These are phyloP conservation scores for Antheraea yamamai DNA, from an alignment of 2,888 invertebrate genomes.

Conservation along the genomic window DNA sequence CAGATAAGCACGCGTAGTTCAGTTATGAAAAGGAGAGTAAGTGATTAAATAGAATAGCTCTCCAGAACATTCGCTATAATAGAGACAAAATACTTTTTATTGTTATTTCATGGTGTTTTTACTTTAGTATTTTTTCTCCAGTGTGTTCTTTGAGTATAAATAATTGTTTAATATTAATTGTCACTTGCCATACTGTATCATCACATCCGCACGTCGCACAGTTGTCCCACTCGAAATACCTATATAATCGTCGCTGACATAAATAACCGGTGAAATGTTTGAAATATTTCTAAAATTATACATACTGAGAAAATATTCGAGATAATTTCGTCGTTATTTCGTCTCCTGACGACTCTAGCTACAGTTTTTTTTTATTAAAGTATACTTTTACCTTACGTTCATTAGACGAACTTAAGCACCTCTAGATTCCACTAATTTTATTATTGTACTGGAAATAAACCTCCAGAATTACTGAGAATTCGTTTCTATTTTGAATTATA, in stretches of 20 bases:
- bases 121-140: not conserved
- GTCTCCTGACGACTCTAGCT: conserved; percentile 15
- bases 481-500: too few relatives aligned
- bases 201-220: conserved; percentile 13
- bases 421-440: not conserved
- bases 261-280: conserved; percentile 44
- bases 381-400: not conserved
- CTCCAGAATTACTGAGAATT: too few relatives aligned
- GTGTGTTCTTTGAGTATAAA: not conserved
- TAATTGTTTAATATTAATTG: not conserved
- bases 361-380: not conserved
- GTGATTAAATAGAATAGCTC: too few relatives aligned
- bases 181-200: conserved; percentile 4
- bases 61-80: too few relatives aligned
- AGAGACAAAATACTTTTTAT: too few relatives aligned
- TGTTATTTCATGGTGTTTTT: not conserved
- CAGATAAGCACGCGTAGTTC: too few relatives aligned
- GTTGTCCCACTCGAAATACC: conserved; percentile 42
- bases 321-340: conserved; percentile 33
- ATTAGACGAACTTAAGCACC: not conserved
- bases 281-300: conserved; percentile 57
- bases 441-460: too few relatives aligned
- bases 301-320: conserved; percentile 39
- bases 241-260: conserved; percentile 49
- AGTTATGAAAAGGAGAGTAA: too few relatives aligned